Base-by-base conservation (phyloP, 2,113 vertebrate species). In the Choloepus hoffmanni region DNA sequence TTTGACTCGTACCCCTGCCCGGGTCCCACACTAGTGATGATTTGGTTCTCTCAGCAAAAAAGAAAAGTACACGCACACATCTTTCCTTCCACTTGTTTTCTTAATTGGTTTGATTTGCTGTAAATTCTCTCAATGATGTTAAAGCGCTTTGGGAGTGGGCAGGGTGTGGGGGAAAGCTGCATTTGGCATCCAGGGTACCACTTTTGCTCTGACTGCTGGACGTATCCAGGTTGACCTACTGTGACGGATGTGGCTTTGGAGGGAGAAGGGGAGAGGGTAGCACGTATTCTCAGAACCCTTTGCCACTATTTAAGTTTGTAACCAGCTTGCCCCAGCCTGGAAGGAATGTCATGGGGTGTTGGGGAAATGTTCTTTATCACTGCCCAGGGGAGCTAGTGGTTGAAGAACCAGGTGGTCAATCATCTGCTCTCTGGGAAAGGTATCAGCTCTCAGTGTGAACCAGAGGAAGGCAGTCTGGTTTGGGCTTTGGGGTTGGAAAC, bases 31-130 rank as follows among this genome's bases (percentile, higher is more conserved):
- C 28, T 1, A 1, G 63, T 24, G 21, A 30, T 0, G 15, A 5
- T 73, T 81, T 3, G 5, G 63, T 78, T 81, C 36, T 62, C 89
- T 77, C 73, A 19, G 92, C 81, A 13, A 78, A 88, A 70, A 40
- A 36, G 28, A 90, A 60, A 70, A 30, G 55, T 65, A 87, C 50
- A 36, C 23, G n/a, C 50, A 83, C 40, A 58, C n/a, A 45, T 23
- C 48, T 85, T 82, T 60, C 77, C 33, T 90, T 85, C 19, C 28
- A 0, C 30, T 11, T 67, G 45, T 24, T 82, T 60, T 36, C 19
- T 36, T 16, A 72, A 78, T 73, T 89, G 84, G 58, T 83, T 95
- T 91, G 26, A 60, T 93, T 78, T 85, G 90, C 62, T 95, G 1
- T 85, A 36, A 84, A 45, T 81, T 81, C 93, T 74, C 73, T 76